phyloP scores from a whole-genome alignment of 2,797 vertebrate genomes.

The Coregonus ussuriensis region DNA sequence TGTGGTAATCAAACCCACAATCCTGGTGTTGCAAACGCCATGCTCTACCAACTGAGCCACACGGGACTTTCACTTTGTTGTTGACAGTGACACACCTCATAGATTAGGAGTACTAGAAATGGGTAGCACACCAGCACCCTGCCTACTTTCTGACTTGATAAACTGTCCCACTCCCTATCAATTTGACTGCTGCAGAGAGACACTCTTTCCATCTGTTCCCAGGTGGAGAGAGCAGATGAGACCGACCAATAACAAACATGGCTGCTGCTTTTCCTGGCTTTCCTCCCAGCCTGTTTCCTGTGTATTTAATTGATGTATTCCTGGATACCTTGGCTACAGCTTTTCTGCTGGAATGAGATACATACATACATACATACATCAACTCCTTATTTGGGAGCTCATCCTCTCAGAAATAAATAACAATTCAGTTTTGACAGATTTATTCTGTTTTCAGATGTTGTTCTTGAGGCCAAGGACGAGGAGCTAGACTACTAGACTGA shows the following conservation, averaged over 20 bases:
- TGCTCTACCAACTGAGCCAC: too few relatives aligned
- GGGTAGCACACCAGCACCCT: not conserved
- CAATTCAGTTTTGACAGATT: slow-evolving; percentile 16
- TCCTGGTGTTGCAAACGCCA: too few relatives aligned
- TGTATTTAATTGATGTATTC: slow-evolving; percentile 70
- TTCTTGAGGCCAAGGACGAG: not conserved
- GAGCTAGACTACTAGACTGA: not conserved
- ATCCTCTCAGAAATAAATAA: not conserved
- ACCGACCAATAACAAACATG: slow-evolving; percentile 67
- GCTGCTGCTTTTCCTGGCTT: slow-evolving; percentile 67
- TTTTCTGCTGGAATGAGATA: slow-evolving; percentile 29
- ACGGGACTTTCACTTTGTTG: not conserved
- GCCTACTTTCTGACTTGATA: not conserved
- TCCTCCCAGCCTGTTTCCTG: slow-evolving; percentile 68
- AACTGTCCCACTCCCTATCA: not conserved
- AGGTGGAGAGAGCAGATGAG: slow-evolving; percentile 70
- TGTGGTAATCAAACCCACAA: too few relatives aligned
- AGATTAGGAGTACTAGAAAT: not conserved
- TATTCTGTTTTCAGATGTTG: not conserved
- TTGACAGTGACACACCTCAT: not conserved
- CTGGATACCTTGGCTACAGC: slow-evolving; percentile 51
- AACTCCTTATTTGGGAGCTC: not conserved
- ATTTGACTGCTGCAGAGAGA: not conserved
- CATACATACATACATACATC: not conserved
- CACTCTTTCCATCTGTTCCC: slow-evolving; percentile 30